Evolutionary conservation across 2,113 vertebrate species (phyloP).

Genomic region (Charadrius vociferus): DNA sequence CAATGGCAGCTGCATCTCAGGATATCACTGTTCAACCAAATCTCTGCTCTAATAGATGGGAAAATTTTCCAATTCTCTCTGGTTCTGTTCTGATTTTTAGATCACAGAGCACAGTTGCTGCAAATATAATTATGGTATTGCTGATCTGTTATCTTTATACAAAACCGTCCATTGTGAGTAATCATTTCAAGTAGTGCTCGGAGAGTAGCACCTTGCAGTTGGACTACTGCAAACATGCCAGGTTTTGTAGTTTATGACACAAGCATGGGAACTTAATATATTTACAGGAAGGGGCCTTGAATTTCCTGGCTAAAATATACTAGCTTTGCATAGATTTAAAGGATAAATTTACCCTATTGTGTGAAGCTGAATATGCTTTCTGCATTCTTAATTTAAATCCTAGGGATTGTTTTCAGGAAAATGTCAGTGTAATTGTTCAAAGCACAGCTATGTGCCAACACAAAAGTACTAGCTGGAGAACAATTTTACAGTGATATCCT

Average conservation of each 20-base stretch:
- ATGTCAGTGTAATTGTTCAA: constrained; percentile 71
- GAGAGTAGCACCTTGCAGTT: constrained; percentile 36
- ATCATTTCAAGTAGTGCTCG: constrained; percentile 6
- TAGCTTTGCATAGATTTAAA: constrained; percentile 63
- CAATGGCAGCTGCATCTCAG: not conserved
- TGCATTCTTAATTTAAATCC: constrained; percentile 71
- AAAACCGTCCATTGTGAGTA: not conserved
- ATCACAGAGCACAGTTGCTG: not conserved
- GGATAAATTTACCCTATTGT: constrained; percentile 77
- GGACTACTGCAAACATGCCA: constrained; percentile 52
- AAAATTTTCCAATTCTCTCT: not conserved
- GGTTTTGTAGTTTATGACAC: constrained; percentile 36
- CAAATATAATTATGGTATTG: not conserved
- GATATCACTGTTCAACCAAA: not conserved
- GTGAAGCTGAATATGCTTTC: constrained; percentile 58
- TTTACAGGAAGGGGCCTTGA: constrained; percentile 65
- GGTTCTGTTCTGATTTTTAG: constrained; percentile 5
- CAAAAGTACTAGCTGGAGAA: constrained; percentile 42
- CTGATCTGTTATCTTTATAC: not conserved
- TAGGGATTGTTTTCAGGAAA: constrained; percentile 71
- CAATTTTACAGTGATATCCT: constrained; percentile 16
- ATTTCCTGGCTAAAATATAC: constrained; percentile 76
- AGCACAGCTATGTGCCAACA: constrained; percentile 34
- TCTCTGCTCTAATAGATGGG: not conserved
- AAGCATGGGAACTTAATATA: constrained; percentile 57